phyloP scores from a whole-genome alignment of 2,888 invertebrate species.

The Drosophila prostipennis region DNA sequence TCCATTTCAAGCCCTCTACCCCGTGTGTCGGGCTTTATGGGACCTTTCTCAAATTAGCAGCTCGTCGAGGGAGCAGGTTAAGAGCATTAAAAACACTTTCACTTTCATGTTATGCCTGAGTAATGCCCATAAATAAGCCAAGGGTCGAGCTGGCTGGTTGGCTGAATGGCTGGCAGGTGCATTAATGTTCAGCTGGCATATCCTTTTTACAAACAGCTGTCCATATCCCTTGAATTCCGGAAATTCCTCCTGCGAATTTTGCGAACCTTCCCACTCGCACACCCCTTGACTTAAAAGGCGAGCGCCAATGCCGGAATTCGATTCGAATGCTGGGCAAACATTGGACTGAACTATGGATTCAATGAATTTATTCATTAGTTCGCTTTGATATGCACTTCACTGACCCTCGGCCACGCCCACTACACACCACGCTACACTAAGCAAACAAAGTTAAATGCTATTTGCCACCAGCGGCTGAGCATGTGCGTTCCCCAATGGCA shows the following conservation, averaged over 20 bases:
- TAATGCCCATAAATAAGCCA: slow-evolving; percentile 70
- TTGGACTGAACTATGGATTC: slow-evolving; percentile 62
- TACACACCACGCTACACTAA: slow-evolving; percentile 51
- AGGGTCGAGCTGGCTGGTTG: slow-evolving; percentile 45
- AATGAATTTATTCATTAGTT: slow-evolving; percentile 79
- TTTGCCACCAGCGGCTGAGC: slow-evolving; percentile 54
- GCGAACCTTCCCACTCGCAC: neutral
- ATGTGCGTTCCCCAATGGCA: slow-evolving; percentile 31
- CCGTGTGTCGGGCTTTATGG: slow-evolving; percentile 36
- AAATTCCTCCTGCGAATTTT: slow-evolving; percentile 30
- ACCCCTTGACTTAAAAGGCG: slow-evolving; percentile 40
- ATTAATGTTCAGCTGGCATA: slow-evolving; percentile 55
- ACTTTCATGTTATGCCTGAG: slow-evolving; percentile 70
- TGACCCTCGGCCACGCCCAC: slow-evolving; percentile 30
- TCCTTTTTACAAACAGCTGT: slow-evolving; percentile 48
- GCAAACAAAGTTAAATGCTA: slow-evolving; percentile 72
- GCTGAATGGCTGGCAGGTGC: slow-evolving; percentile 35
- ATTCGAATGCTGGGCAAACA: slow-evolving; percentile 69
- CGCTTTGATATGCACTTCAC: slow-evolving; percentile 69
- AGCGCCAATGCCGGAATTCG: slow-evolving; percentile 17
- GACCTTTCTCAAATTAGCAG: slow-evolving; percentile 73
- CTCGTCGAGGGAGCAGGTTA: slow-evolving; percentile 55
- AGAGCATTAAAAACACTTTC: slow-evolving; percentile 62
- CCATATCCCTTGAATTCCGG: slow-evolving; percentile 36
- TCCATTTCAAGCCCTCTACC: neutral